A percentile compares a stretch with the other conserved stretches of the same genome.
These are phyloP conservation scores for Homalodisca vitripennis DNA, from an alignment of 1,140 invertebrate species.

Conservation along the genomic window DNA sequence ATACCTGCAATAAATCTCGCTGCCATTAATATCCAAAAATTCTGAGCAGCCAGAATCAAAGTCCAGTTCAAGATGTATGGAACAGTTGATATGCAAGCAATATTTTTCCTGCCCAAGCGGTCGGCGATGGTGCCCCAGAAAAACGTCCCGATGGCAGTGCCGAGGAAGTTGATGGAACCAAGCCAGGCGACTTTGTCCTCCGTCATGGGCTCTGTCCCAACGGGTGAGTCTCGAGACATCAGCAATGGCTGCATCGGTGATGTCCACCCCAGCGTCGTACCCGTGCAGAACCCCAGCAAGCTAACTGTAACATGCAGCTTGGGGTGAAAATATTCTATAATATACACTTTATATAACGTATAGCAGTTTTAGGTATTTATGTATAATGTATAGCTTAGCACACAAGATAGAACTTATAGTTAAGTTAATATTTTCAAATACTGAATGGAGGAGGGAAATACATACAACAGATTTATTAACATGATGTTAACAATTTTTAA, in stretches of 20 bases:
- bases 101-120: constrained; percentile 69
- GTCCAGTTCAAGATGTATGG: constrained; percentile 78
- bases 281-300: constrained; percentile 51
- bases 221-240: constrained; percentile 46
- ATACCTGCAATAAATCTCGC: constrained; percentile 75
- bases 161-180: constrained; percentile 72
- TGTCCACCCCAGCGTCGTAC: constrained; percentile 54
- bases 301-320: constrained; percentile 53
- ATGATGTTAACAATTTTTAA: too few relatives aligned
- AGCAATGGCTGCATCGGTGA: constrained; percentile 52
- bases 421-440: too few relatives aligned
- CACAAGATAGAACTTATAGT: too few relatives aligned
- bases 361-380: too few relatives aligned
- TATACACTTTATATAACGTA: too few relatives aligned
- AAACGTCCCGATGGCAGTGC: constrained; percentile 71
- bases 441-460: too few relatives aligned
- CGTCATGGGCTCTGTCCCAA: constrained; percentile 48
- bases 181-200: constrained; percentile 61
- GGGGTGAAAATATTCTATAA: too few relatives aligned
- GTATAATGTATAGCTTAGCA: too few relatives aligned
- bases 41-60: constrained; percentile 63
- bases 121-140: constrained; percentile 71
- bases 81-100: constrained; percentile 64
- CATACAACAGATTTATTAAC: too few relatives aligned
- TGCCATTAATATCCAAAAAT: constrained; percentile 60